Conservation (phyloP, 2,113 vertebrate genomes). For the Sapayoa aenigma region DNA sequence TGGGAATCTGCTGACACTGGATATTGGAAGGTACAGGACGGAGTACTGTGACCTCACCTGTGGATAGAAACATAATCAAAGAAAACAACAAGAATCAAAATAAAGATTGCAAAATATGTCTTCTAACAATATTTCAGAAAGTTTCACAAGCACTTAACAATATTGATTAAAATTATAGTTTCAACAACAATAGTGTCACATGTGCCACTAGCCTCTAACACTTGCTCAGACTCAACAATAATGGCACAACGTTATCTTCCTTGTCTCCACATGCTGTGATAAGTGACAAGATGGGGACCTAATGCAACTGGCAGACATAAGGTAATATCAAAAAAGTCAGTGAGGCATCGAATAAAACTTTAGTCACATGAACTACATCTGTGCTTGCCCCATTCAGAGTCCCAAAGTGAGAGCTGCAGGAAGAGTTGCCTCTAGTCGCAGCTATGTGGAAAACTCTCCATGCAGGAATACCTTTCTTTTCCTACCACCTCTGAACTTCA, state of each 20-base stretch:
- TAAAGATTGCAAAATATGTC: neutral
- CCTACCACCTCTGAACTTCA: neutral
- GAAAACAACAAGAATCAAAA: neutral
- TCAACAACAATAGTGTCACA: neutral
- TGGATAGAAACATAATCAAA: neutral
- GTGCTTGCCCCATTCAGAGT: neutral
- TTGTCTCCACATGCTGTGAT: neutral
- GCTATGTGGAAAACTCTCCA: neutral
- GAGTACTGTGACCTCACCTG: neutral
- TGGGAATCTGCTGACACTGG: neutral
- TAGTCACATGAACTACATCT: neutral
- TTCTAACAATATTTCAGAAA: neutral
- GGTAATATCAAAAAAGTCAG: neutral
- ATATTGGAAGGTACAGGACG: neutral
- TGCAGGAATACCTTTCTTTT: neutral
- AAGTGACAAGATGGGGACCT: neutral
- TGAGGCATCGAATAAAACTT: neutral
- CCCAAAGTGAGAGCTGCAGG: neutral
- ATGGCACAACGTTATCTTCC: neutral
- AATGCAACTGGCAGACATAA: neutral
- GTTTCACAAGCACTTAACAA: neutral
- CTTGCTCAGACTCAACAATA: neutral
- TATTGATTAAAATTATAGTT: neutral
- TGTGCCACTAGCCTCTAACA: neutral
- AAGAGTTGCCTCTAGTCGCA: fast-evolving